phyloP scores from a whole-genome alignment of 1,140 invertebrate genomes.

The Leptinotarsa texana region DNA sequence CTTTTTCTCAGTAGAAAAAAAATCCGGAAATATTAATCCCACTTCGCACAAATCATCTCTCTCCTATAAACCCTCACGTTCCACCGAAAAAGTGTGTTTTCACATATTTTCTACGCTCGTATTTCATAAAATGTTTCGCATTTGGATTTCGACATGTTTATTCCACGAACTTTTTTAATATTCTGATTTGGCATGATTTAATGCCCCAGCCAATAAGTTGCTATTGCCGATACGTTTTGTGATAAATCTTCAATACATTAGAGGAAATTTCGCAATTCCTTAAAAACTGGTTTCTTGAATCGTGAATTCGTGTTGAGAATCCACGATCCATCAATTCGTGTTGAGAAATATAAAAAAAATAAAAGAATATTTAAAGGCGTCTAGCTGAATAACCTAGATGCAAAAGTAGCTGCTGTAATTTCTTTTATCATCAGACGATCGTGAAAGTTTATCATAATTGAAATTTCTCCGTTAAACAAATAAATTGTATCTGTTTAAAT shows the following conservation, averaged over 20 bases:
- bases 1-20: too few relatives aligned
- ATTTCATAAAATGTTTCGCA: slow-evolving; percentile 3
- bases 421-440: too few relatives aligned
- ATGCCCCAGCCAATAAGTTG: background rate
- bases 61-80: background rate
- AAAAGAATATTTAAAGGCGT: background rate
- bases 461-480: too few relatives aligned
- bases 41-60: background rate
- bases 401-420: background rate
- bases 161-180: background rate
- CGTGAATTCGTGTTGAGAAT: background rate
- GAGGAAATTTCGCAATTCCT: background rate
- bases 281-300: background rate
- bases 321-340: too few relatives aligned
- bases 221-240: background rate
- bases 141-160: background rate
- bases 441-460: too few relatives aligned
- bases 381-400: background rate
- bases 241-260: background rate
- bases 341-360: background rate
- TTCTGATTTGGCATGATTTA: slow-evolving; percentile 8
- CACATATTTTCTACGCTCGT: background rate
- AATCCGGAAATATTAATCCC: background rate
- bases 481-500: too few relatives aligned
- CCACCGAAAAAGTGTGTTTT: background rate